Evolutionary conservation across 2,113 vertebrate species (phyloP).

Genomic region (Chionis minor): DNA sequence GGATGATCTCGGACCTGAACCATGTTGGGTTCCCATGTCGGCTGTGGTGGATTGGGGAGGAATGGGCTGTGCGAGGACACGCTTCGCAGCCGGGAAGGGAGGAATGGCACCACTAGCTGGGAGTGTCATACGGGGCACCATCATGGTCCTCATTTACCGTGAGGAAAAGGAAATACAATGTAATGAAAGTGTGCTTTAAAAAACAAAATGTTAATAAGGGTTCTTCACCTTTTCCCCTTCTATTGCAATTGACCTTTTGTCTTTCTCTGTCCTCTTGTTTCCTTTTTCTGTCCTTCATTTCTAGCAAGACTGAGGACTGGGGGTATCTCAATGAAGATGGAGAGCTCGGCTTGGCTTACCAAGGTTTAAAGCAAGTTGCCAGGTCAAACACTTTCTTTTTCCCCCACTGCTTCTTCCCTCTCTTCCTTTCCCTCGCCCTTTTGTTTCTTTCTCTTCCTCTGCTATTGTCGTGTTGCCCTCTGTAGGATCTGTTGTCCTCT

Average conservation of each 20-base stretch:
- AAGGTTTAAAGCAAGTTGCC: constrained; percentile 94
- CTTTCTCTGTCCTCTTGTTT: constrained; percentile 56
- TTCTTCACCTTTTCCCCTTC: not conserved
- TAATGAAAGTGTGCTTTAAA: not conserved
- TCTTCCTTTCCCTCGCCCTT: not conserved
- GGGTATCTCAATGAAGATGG: constrained; percentile 92
- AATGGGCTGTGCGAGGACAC: fast-evolving
- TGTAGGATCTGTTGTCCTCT: not conserved
- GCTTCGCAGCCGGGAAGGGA: not conserved
- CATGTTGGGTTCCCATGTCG: not conserved
- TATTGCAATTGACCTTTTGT: constrained; percentile 30
- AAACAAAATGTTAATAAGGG: not conserved
- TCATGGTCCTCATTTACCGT: not conserved
- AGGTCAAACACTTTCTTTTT: constrained; percentile 76
- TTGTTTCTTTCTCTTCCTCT: not conserved
- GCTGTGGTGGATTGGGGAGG: not conserved
- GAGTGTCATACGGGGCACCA: fast-evolving
- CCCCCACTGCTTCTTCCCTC: not conserved
- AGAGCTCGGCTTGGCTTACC: constrained; percentile 92
- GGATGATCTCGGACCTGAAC: not conserved
- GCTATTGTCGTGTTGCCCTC: not conserved
- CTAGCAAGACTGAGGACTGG: constrained; percentile 90
- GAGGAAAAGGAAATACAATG: not conserved
- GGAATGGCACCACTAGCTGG: not conserved
- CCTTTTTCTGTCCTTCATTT: constrained; percentile 73